These are phyloP conservation scores for Sinodicranocentrus sp. DNA, from an alignment of 2,888 invertebrate species.

Conservation along the genomic window DNA sequence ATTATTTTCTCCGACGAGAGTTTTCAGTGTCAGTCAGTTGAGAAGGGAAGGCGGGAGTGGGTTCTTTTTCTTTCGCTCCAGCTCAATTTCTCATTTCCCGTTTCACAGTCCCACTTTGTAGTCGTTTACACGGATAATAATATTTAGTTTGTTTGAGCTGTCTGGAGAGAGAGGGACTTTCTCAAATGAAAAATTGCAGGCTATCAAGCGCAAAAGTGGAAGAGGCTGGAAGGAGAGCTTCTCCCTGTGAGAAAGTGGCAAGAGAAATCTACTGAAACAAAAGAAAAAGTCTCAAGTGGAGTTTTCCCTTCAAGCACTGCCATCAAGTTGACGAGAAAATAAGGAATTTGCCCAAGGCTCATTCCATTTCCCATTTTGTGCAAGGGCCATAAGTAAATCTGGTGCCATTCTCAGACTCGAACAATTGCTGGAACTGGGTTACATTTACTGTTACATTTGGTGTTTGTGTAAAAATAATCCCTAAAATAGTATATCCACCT, in stretches of 20 bases:
- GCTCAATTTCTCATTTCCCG: not conserved
- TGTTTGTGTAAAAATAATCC: too few relatives aligned
- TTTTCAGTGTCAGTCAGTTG: too few relatives aligned
- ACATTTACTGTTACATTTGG: too few relatives aligned
- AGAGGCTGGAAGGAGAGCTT: not conserved
- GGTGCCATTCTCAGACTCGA: too few relatives aligned
- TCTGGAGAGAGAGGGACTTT: not conserved
- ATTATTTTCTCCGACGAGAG: not conserved
- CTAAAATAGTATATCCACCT: too few relatives aligned
- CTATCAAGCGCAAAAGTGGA: conserved; percentile 1
- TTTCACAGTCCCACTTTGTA: not conserved
- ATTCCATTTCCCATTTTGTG: too few relatives aligned
- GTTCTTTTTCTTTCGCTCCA: not conserved
- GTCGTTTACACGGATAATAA: not conserved
- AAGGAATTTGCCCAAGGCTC: not conserved
- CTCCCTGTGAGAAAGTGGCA: not conserved
- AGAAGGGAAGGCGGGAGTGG: not conserved
- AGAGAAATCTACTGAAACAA: conserved; percentile 2
- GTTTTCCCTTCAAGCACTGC: not conserved
- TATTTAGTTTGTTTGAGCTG: not conserved
- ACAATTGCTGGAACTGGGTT: too few relatives aligned
- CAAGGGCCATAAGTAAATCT: too few relatives aligned
- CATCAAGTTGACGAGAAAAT: not conserved
- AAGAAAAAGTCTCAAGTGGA: conserved; percentile 3
- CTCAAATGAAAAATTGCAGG: conserved; percentile 1